Evolutionary conservation across 2,113 vertebrate genomes (phyloP), one percentile per base, ranked within the genome.

Genomic region (Ursus arctos): DNA sequence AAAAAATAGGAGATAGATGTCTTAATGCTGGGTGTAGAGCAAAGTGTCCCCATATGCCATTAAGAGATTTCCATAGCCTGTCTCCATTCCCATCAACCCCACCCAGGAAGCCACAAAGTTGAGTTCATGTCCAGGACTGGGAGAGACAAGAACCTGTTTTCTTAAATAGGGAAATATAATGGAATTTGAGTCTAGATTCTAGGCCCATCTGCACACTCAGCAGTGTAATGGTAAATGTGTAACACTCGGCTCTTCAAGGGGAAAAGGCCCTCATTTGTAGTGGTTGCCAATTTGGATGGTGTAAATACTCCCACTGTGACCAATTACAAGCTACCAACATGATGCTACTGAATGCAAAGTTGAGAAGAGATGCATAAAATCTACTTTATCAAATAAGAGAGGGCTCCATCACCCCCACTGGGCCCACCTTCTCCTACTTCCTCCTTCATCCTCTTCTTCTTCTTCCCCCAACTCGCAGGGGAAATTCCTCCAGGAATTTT

Each of bases 161-260:
- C 65, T 95, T 53, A 71, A 22, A 51, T 11, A 91, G 90, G 36
- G 92, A 97, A 92, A 55, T 80, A 24, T 31, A 67, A 24, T 81
- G 22, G 80, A 51, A 71, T 95, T 83, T 80, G 59, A 76, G 69
- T 83, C 67, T 79, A n/a, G 47, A 79, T 72, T 83, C 40, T 96
- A 71, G 65, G 36, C 28, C 53, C 24, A 14, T 40, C 80, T 36
- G 18, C 43, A 15, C 80, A 69, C 59, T 80, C 47, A 53, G 22
- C 33, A 83, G 18, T 57, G 3, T 88, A 40, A 28, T 74, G 55
- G 33, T 93, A 55, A 88, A 74, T 74, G 8, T 55, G 2, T 84
- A 88, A 80, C 43, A 79, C 24, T 28, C 11, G 1, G 24, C 21
- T 74, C 14, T 93, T 76, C 19, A 31, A n/a, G 36, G 22, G 12